Conservation (phyloP, 1,140 invertebrate species). For the Leptinotarsa texana region DNA sequence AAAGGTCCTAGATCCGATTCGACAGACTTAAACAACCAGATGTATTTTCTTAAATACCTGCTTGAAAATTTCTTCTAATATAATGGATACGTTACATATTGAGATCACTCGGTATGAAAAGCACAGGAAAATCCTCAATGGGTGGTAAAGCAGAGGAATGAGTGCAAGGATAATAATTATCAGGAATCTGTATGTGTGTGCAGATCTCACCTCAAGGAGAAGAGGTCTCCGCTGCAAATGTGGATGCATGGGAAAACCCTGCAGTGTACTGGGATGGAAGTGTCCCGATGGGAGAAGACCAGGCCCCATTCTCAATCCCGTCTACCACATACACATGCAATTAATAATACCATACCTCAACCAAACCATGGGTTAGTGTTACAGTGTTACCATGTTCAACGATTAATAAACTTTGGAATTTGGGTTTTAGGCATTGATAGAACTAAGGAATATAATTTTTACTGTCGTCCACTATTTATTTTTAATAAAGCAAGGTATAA, state of each 20-base stretch:
- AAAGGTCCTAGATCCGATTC: no score
- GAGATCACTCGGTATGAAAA: not conserved
- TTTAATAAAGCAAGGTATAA: no score
- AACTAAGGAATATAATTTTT: no score
- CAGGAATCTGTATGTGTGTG: slow-evolving; percentile 17
- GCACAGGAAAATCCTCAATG: not conserved
- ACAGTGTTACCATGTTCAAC: not conserved
- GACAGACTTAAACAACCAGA: no score
- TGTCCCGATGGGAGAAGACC: slow-evolving; percentile 46
- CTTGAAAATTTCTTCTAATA: no score
- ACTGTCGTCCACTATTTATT: no score
- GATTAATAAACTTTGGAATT: not conserved
- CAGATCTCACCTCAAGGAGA: slow-evolving; percentile 72
- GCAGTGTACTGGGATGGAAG: slow-evolving; percentile 48
- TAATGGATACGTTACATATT: no score
- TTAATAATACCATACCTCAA: slow-evolving; percentile 48
- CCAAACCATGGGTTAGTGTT: slow-evolving; percentile 14
- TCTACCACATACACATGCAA: slow-evolving; percentile 58
- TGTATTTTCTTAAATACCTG: no score
- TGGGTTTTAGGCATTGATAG: no score
- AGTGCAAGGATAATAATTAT: not conserved
- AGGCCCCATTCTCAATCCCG: slow-evolving; percentile 54
- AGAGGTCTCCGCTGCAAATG: slow-evolving; percentile 65
- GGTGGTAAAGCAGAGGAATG: slow-evolving; percentile 6
- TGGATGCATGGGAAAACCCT: slow-evolving; percentile 43